These are phyloP conservation scores for Acyrthosiphon pisum DNA, from an alignment of 1,140 invertebrate genomes.

Conservation along the genomic window DNA sequence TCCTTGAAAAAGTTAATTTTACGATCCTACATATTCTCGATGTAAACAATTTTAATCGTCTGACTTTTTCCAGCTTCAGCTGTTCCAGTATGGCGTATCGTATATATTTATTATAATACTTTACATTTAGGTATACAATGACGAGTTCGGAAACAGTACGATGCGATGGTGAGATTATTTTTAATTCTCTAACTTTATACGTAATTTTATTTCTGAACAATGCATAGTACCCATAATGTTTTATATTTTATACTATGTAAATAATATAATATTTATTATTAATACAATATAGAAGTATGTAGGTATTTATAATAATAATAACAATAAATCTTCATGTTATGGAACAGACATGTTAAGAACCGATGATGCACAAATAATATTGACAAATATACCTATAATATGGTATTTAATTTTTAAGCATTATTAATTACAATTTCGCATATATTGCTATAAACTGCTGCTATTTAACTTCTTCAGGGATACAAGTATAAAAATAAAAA, in stretches of 20 bases:
- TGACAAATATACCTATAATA: neutral
- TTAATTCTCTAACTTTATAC: neutral
- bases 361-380: neutral
- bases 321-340: neutral
- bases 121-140: neutral
- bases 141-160: neutral
- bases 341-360: neutral
- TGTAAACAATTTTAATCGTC: neutral
- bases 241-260: neutral
- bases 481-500: constrained; percentile 3
- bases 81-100: neutral
- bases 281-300: neutral
- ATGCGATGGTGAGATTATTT: neutral
- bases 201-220: neutral
- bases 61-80: neutral
- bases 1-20: constrained; percentile 32
- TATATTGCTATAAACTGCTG: neutral
- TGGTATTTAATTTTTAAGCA: neutral
- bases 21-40: neutral
- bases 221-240: neutral
- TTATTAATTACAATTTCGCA: neutral
- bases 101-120: neutral
- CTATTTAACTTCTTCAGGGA: neutral
- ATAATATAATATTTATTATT: neutral
- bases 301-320: neutral